Base-by-base conservation (phyloP, 1,140 invertebrate genomes). In the Hyphantria cunea region DNA sequence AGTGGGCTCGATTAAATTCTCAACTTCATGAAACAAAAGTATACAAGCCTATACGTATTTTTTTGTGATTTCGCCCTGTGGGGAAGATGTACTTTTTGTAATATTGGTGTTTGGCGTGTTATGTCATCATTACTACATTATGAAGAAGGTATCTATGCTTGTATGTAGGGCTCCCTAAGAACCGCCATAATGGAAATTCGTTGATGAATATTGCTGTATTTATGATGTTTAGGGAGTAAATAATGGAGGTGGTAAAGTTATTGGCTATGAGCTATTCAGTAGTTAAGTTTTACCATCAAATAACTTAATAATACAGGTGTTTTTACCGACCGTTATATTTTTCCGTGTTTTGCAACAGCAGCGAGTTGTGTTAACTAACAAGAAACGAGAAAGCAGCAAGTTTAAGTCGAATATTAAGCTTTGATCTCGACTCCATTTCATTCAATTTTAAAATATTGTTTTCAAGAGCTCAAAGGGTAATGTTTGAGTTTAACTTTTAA, bases 11-110 rank as follows among this genome's bases (percentile, higher is more conserved):
- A 56, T 56, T 48, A 56, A 48, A 56, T 47, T 56, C 13, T 13
- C 25, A 56, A 56, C 44, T 56, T 56, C 34, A 56, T 37, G 44
- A 56, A 37, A 48, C 45, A 56, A 56, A 56, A 6, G 41, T 44
- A 44, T n/a, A 44, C 41, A n/a, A 3, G 2, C 17, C 17, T 25
- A 25, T 25, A 25, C 5, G 17, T 25, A 5, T 6, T 13, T 44
- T 44, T 13, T 12, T 44, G 41, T 44, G 41, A 44, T 44, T 44
- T 12, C 9, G 41, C 41, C 41, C 7, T 13, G 0, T 44, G 41
- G n/a, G n/a, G 3, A 44, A n/a, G 11, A 12, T 12, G 12, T 6
- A n/a, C 12, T 44, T n/a, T 12, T 44, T 37, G 34, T 37, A 37
- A 37, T 37, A 37, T 37, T 37, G 11, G 8, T 8, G 8, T 37